Evolutionary conservation across 1,140 invertebrate species (phyloP), one percentile per base, ranked within the genome.

Genomic region (Macrocentrus cingulum): DNA sequence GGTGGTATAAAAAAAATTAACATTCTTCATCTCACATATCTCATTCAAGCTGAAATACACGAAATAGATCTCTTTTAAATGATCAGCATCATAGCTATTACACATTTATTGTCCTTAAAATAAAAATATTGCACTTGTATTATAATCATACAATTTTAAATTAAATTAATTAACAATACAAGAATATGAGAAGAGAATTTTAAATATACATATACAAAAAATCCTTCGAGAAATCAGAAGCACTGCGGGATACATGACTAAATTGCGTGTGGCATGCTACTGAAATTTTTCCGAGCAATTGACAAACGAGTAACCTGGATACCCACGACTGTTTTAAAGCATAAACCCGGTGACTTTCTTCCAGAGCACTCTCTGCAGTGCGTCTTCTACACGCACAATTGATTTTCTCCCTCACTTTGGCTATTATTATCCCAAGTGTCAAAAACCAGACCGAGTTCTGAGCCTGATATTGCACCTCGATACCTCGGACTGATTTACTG

Each of bases 301-400:
- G 48, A 61, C 54, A 51, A 62, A 42, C 60, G 60, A 62, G 55
- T 62, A 62, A 62, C 54, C 60, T 44, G 55, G 50, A 62, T 62
- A 36, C n/a, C 32, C 32, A 51, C 49, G 49, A 20, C 2, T 49
- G 25, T n/a, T n/a, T 49, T 49, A 49, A 49, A 49, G 7, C 46
- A n/a, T 49, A 23, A 11, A 32, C 25, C 6, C 23, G 11, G n/a
- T 1, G 13, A 48, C 19, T 19, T 25, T 48, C 22, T 48, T 23
- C 45, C 16, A n/a, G n/a, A n/a, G n/a, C n/a, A n/a, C 22, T 48
- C 45, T 23, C 29, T n/a, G 29, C 15, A 11, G 2, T 29, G 8
- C 13, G 3, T n/a, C 15, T 39, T 39, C 36, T 39, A n/a, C 36
- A 39, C 15, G 13, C 13, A 39, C 13, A 39, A 4, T 4, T n/a